These are phyloP conservation scores for Potorous gilbertii DNA, from an alignment of 2,797 vertebrate species.

Conservation along the genomic window DNA sequence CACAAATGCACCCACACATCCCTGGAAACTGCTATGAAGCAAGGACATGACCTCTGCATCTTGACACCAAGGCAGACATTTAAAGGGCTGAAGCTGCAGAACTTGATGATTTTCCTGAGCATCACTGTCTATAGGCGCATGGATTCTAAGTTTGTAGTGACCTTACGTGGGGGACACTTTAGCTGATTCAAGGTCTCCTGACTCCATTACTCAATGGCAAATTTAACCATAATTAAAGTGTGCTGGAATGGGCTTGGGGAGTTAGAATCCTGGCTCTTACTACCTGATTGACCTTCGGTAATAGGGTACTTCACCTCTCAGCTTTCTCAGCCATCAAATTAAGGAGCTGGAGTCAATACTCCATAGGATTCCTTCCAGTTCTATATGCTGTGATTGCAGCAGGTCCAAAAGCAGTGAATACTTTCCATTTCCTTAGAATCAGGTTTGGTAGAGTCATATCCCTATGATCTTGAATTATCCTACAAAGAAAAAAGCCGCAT, in stretches of 20 bases:
- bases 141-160: background rate
- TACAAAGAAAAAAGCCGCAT: constrained; percentile 25
- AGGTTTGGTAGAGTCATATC: background rate
- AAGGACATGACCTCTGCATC: constrained; percentile 30
- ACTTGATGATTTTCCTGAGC: background rate
- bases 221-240: constrained; percentile 25
- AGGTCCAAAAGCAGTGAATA: constrained; percentile 27
- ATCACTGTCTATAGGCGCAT: background rate
- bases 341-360: background rate
- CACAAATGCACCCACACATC: constrained; percentile 34
- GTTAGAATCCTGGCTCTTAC: background rate
- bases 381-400: background rate
- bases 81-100: constrained; percentile 45
- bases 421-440: constrained; percentile 1
- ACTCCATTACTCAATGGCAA: constrained; percentile 29
- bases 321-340: background rate
- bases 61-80: background rate
- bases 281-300: background rate
- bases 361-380: background rate
- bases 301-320: background rate
- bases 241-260: background rate
- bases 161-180: background rate
- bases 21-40: constrained; percentile 68
- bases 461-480: background rate
- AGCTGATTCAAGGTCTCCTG: constrained; percentile 5